A percentile compares a stretch with the other conserved stretches of the same genome.
These are phyloP conservation scores for Genyomyrus donnyi DNA, from an alignment of 2,113 vertebrate species.

Conservation along the genomic window DNA sequence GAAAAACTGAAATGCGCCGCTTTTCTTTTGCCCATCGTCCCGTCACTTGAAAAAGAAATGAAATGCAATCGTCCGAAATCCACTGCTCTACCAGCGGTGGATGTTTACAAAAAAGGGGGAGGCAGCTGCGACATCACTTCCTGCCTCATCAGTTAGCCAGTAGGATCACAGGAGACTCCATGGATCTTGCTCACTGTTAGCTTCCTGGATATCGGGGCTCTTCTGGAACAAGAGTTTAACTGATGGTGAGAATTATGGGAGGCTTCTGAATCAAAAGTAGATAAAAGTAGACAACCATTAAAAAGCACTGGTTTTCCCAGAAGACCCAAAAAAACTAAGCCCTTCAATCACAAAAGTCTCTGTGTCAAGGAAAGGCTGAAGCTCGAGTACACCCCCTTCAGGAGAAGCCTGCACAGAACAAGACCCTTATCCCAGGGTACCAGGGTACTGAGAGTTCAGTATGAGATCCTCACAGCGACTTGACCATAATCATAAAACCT, in stretches of 20 bases:
- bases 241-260: not conserved
- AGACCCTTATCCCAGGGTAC: not conserved
- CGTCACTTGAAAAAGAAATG: not conserved
- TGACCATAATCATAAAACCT: not conserved
- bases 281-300: not conserved
- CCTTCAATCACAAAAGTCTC: not conserved
- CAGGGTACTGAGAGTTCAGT: not conserved
- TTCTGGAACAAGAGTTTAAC: not conserved
- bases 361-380: not conserved
- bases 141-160: not conserved
- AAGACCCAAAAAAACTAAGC: not conserved
- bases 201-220: not conserved
- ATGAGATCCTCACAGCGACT: not conserved
- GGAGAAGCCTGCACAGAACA: not conserved
- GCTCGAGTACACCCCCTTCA: not conserved
- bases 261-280: not conserved
- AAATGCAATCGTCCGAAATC: not conserved
- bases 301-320: not conserved
- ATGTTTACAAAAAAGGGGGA: not conserved
- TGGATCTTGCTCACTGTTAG: not conserved
- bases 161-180: not conserved
- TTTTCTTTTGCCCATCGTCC: not conserved
- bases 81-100: not conserved
- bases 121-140: not conserved
- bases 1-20: not conserved